These are phyloP conservation scores for Schizothorax lantsangensis DNA, from an alignment of 2,797 vertebrate species.

Conservation along the genomic window DNA sequence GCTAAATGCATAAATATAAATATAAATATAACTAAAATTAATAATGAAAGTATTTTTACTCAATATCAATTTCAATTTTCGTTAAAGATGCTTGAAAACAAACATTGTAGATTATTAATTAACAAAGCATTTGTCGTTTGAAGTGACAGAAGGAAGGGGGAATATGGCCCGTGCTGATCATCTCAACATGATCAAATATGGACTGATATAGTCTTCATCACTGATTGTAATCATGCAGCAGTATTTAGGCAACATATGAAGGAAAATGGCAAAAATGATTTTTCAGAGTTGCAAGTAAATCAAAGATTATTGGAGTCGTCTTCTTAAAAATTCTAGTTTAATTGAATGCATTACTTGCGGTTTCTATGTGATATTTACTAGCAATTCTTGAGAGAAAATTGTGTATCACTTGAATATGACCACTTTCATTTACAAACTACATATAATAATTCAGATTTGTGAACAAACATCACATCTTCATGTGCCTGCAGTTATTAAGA, in stretches of 20 bases:
- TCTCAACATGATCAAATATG: neutral
- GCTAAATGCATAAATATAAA: no score
- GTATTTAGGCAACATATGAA: neutral
- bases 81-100: no score
- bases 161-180: neutral
- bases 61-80: no score
- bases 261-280: neutral
- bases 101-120: no score
- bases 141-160: no score
- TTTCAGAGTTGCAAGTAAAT: neutral
- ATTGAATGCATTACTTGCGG: neutral
- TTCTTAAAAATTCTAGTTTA: neutral
- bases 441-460: neutral
- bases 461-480: neutral
- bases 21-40: no score
- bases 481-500: neutral
- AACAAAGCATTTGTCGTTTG: no score
- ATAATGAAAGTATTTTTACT: no score
- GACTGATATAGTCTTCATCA: neutral
- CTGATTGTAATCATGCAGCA: neutral
- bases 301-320: neutral
- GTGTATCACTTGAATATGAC: neutral
- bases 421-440: neutral
- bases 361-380: neutral
- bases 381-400: neutral